Evolutionary conservation across 2,797 vertebrate species (phyloP).

Genomic region (Rallus crepitans): DNA sequence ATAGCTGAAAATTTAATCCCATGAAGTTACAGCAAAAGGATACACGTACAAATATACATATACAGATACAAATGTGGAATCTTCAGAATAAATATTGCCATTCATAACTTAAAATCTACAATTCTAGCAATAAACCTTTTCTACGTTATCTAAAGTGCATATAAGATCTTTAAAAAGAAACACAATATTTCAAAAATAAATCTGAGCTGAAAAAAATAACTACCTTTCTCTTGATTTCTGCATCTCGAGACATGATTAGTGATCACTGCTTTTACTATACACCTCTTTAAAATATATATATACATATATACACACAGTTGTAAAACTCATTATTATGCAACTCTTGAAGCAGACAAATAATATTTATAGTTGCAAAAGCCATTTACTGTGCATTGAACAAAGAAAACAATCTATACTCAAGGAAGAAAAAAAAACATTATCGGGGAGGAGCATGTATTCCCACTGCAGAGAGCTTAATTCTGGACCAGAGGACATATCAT

Average conservation of each 20-base stretch:
- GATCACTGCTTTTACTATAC: neutral
- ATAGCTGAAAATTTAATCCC: constrained; percentile 22
- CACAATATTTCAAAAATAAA: neutral
- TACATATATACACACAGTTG: neutral
- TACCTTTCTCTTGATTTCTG: constrained; percentile 16
- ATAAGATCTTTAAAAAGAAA: neutral
- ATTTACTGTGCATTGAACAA: neutral
- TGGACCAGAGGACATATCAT: neutral
- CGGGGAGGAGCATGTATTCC: neutral
- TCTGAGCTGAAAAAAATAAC: neutral
- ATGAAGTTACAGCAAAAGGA: neutral
- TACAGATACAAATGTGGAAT: neutral
- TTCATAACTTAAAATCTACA: neutral
- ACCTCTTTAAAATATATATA: neutral
- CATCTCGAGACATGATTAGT: neutral
- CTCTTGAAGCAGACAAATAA: neutral
- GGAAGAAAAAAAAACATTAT: neutral
- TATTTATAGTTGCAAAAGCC: neutral
- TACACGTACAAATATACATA: neutral
- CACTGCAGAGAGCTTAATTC: constrained; percentile 5
- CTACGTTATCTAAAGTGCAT: neutral
- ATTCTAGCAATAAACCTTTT: neutral
- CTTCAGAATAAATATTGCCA: neutral
- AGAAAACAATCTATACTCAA: neutral
- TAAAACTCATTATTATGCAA: neutral